phyloP scores from a whole-genome alignment of 2,797 vertebrate genomes.

The Enteromius afrohamiltoni region DNA sequence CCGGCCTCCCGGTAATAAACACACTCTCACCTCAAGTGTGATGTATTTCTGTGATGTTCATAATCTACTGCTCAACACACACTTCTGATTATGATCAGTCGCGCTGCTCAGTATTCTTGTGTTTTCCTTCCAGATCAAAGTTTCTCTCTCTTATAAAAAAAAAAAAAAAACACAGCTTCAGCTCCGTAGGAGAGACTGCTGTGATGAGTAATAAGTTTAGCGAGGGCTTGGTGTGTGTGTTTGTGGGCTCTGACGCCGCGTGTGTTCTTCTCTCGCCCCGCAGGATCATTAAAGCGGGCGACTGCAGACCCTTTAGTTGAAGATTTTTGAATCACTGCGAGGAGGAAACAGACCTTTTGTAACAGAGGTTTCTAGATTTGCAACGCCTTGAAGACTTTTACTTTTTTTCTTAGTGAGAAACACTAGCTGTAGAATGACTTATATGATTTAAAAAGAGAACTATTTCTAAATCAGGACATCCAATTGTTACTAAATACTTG shows the following conservation, averaged over 20 bases:
- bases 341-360: slow-evolving; percentile 89
- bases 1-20: slow-evolving; percentile 82
- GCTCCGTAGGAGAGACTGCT: too few relatives aligned
- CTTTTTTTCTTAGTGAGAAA: slow-evolving; percentile 94
- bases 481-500: slow-evolving; percentile 94
- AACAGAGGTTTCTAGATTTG: slow-evolving; percentile 95
- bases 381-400: slow-evolving; percentile 95
- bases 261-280: slow-evolving; percentile 33
- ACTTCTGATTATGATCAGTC: too few relatives aligned
- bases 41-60: too few relatives aligned
- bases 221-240: not conserved
- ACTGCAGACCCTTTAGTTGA: slow-evolving; percentile 67
- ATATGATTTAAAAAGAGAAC: slow-evolving; percentile 80
- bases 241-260: not conserved
- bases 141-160: too few relatives aligned
- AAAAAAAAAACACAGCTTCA: too few relatives aligned
- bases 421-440: slow-evolving; percentile 98
- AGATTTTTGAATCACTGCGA: slow-evolving; percentile 83
- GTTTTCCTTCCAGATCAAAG: too few relatives aligned
- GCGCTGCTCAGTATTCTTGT: too few relatives aligned
- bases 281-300: slow-evolving; percentile 93
- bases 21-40: not conserved
- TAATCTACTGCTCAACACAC: too few relatives aligned
- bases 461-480: slow-evolving; percentile 97
- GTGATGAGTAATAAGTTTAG: too few relatives aligned